Evolutionary conservation across 1,140 invertebrate genomes (phyloP).

Genomic region (Leptoteleia sp.): DNA sequence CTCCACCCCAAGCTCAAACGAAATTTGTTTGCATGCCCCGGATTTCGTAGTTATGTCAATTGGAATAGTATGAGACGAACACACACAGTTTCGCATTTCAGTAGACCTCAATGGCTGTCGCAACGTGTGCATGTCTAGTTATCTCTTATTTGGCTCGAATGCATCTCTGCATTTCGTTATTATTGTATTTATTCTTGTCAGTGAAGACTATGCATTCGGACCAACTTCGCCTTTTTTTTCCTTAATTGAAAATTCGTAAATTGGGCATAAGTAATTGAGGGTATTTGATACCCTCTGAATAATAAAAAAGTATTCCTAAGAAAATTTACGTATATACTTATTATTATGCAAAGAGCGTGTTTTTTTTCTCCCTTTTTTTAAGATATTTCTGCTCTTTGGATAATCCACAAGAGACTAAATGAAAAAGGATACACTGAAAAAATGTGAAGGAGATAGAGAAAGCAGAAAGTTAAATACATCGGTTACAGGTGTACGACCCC

Average conservation of each 20-base stretch:
- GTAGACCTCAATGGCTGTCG: conserved; percentile 66
- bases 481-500: conserved; percentile 80
- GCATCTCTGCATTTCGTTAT: conserved; percentile 59
- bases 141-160: conserved; percentile 68
- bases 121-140: conserved; percentile 68
- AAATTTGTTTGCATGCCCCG: conserved; percentile 67
- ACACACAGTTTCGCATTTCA: conserved; percentile 52
- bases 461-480: conserved; percentile 75
- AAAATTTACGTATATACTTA: too few species aligned
- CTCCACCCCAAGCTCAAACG: neutral
- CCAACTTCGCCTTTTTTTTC: conserved; percentile 16
- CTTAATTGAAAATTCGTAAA: conserved; percentile 1
- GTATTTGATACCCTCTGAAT: too few species aligned
- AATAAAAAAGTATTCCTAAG: too few species aligned
- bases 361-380: too few species aligned
- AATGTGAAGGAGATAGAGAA: conserved; percentile 38
- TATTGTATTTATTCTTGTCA: conserved; percentile 38
- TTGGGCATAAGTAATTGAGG: neutral
- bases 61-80: conserved; percentile 47
- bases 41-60: conserved; percentile 49
- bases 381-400: conserved; percentile 59
- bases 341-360: too few species aligned
- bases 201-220: conserved; percentile 30
- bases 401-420: conserved; percentile 43
- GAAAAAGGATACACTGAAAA: conserved; percentile 47